Percentiles rank a stretch among this genome's conserved stretches.
Conservation (phyloP, 2,113 vertebrate genomes). For the Thamnophis sirtalis region DNA sequence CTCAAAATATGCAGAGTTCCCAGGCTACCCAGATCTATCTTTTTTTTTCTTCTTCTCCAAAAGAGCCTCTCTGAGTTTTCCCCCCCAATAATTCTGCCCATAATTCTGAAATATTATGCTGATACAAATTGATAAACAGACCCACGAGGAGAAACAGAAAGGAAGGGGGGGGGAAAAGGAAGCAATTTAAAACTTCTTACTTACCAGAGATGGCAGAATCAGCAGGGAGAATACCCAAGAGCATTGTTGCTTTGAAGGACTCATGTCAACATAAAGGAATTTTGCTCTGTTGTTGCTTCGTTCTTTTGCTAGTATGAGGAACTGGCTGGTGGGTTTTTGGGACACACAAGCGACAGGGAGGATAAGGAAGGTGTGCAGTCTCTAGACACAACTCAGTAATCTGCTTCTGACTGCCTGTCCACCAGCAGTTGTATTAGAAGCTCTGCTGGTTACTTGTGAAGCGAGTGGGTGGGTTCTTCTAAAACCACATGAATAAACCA, state of each 20-base stretch:
- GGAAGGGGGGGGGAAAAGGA: not conserved
- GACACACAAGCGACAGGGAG: constrained; percentile 18
- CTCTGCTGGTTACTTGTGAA: not conserved
- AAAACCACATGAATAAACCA: accelerated
- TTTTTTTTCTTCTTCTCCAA: constrained; percentile 7
- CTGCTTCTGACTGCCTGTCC: not conserved
- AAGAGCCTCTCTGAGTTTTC: constrained; percentile 11
- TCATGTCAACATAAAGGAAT: constrained; percentile 37
- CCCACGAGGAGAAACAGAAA: not conserved
- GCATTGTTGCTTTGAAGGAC: not conserved
- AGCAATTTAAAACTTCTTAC: constrained; percentile 31
- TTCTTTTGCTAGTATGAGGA: constrained; percentile 21
- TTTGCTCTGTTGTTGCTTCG: not conserved
- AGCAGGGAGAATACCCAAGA: constrained; percentile 22
- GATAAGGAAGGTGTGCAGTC: constrained; percentile 36
- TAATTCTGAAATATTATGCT: not conserved
- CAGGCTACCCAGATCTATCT: not conserved
- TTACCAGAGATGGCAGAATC: constrained; percentile 50
- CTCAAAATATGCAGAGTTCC: constrained; percentile 7
- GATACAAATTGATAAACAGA: not conserved
- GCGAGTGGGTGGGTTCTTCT: not conserved
- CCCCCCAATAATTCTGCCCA: constrained; percentile 26
- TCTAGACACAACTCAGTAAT: constrained; percentile 33
- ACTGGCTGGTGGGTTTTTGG: constrained; percentile 22
- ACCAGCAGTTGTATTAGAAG: not conserved